Evolutionary conservation across 2,888 invertebrate genomes (phyloP), one percentile per base, ranked within the genome.

Genomic region (Ectemnius lituratus): DNA sequence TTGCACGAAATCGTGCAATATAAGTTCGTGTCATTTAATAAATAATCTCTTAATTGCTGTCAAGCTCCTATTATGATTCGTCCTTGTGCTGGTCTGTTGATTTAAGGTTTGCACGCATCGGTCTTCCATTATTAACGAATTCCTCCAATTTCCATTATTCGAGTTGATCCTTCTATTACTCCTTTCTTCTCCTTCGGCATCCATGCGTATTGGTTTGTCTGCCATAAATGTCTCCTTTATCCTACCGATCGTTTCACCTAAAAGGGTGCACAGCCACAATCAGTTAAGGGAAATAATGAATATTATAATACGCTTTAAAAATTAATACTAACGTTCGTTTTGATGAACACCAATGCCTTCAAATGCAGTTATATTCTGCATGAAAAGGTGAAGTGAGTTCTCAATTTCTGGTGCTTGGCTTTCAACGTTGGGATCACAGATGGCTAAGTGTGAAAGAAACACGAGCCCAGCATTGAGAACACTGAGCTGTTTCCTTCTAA

Each of bases 381-480:
- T 79, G 47, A 90, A 88, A 56, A 85, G 78, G 65, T 88, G 84
- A 71, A 90, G 87, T 13, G 85, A 81, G 62, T 88, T 86, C 68
- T 88, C 88, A 23, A 88, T 87, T 27, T 87, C 87, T 1, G 85
- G 80, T n/a, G 82, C 73, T 64, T 85, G 84, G 57, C 84, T 85
- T 11, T 88, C 84, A 73, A 87, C 87, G 65, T 88, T 86, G 4
- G 87, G 83, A 77, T 90, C 88, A 59, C 86, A 82, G 66, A 86
- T 88, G 1, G 86, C 84, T 13, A 90, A 75, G 67, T 86, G 87
- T 62, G 86, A 85, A 27, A 90, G 71, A 68, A 91, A 87, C 73
- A 80, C 79, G 5, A 90, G 87, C 28, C 90, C 90, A 49, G 83
- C 85, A 70, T 80, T 82, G 20, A 89, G 60, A 23, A 86, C 79